Conservation (phyloP, 2,797 vertebrate genomes). For the Setipinna tenuifilis region DNA sequence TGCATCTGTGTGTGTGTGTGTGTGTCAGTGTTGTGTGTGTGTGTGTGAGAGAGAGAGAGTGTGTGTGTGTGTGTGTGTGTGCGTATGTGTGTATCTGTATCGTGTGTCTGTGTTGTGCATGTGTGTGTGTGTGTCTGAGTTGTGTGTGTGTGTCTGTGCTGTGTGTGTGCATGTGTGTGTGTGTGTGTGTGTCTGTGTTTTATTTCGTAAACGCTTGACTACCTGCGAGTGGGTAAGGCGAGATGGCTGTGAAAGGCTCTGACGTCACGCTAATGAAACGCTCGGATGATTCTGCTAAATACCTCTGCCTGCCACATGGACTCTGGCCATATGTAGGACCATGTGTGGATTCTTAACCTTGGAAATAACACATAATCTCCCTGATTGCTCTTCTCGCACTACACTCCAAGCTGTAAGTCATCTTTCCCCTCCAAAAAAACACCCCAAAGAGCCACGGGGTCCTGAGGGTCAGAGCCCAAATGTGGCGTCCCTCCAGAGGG, state of each 20-base stretch:
- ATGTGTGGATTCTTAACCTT: conserved; percentile 25
- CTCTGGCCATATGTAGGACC: background rate
- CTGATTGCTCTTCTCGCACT: conserved; percentile 16
- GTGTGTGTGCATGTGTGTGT: too few relatives aligned
- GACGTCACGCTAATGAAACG: conserved; percentile 21
- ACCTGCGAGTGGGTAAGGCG: background rate
- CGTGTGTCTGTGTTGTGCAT: too few relatives aligned
- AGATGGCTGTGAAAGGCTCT: conserved; percentile 7
- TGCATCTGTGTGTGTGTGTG: too few relatives aligned
- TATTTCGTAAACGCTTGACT: background rate
- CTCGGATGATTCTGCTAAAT: conserved; percentile 20
- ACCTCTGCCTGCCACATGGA: conserved; percentile 21
- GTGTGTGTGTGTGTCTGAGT: too few relatives aligned
- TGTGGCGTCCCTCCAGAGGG: background rate
- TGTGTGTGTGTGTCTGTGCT: too few relatives aligned
- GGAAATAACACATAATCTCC: conserved; percentile 28
- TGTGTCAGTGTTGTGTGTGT: too few relatives aligned
- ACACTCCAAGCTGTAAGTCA: conserved; percentile 17
- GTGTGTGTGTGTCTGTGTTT: background rate
- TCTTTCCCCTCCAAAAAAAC: conserved; percentile 29
- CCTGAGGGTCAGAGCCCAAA: background rate
- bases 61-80: too few relatives aligned
- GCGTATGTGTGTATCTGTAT: too few relatives aligned
- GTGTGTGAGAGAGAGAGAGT: too few relatives aligned
- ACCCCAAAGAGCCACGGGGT: conserved; percentile 3